Evolutionary conservation across 2,113 vertebrate genomes (phyloP), one percentile per base, ranked within the genome.

Genomic region (Cranoglanis bouderius): DNA sequence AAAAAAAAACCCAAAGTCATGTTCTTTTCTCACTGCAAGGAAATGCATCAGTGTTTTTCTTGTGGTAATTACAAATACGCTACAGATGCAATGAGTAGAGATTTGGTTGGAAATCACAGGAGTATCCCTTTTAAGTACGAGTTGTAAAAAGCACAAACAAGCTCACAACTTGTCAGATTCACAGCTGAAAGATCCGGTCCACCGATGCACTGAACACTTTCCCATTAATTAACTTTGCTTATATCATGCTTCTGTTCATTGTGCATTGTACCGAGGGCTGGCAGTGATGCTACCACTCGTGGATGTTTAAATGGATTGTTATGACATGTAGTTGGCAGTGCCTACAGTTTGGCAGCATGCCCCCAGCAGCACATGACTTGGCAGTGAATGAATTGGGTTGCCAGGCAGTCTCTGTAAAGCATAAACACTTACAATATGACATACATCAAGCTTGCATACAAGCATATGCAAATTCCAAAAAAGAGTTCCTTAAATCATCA

Each of bases 261-360:
- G 61, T 87, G 85, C 63, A 87, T 55, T 87, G 70, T 77, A 72
- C 29, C 55, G 63, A 83, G 86, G 77, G n/a, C 84, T 83, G 78
- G 77, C 53, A 84, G 80, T 78, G 75, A 86, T 84, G 61, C 63
- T 59, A 82, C 38, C 55, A n/a, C 88, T 88, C 63, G 46, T 88
- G 87, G 83, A 86, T 32, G 65, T 88, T 88, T 88, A 81, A 85
- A 74, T 88, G 74, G 85, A 88, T 87, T 90, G 89, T 90, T 87
- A 61, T 88, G 87, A 88, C 87, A 85, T 82, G 83, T 82, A 29
- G 53, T 67, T 90, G 85, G 87, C 87, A 85, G 87, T 84, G 83
- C 78, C 87, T 84, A 77, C 49, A 29, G 57, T 65, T 88, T 90
- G 87, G 90, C 87, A 89, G 61, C 38, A 26, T 83, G 85, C 87